These are phyloP conservation scores for Microhierax caerulescens DNA, from an alignment of 2,797 vertebrate species.

Conservation along the genomic window DNA sequence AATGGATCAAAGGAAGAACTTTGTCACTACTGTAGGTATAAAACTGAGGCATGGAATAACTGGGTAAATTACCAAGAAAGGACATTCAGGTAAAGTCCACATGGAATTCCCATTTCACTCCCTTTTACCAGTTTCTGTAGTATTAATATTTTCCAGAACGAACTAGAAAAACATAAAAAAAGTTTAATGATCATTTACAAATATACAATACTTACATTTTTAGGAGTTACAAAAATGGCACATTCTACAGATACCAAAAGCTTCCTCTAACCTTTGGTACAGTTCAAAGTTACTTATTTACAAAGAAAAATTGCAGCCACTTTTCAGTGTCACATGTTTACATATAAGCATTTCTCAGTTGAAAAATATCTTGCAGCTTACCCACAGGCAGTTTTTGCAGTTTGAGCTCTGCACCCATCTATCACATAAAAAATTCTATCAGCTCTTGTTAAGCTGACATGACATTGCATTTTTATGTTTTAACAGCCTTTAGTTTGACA, in stretches of 20 bases:
- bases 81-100: background rate
- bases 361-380: conserved; percentile 41
- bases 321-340: conserved; percentile 48
- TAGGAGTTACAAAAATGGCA: background rate
- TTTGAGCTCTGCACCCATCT: conserved; percentile 16
- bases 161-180: background rate
- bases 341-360: conserved; percentile 18
- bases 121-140: background rate
- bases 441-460: conserved; percentile 1
- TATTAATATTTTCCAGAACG: background rate
- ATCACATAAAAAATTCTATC: conserved; percentile 23
- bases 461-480: conserved; percentile 40
- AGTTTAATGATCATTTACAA: conserved; percentile 61
- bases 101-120: background rate
- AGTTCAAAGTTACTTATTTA: conserved; percentile 37
- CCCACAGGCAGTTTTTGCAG: conserved; percentile 46
- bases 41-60: background rate
- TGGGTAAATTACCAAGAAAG: background rate
- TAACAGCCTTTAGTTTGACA: conserved; percentile 14
- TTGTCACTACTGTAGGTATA: background rate
- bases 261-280: background rate
- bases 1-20: background rate
- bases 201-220: conserved; percentile 66
- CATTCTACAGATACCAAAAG: background rate
- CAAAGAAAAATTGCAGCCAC: conserved; percentile 38